Percentiles rank a stretch among this genome's conserved stretches.
Evolutionary conservation across 2,797 vertebrate species (phyloP).

Genomic region (Sebastes kiyomatsui): DNA sequence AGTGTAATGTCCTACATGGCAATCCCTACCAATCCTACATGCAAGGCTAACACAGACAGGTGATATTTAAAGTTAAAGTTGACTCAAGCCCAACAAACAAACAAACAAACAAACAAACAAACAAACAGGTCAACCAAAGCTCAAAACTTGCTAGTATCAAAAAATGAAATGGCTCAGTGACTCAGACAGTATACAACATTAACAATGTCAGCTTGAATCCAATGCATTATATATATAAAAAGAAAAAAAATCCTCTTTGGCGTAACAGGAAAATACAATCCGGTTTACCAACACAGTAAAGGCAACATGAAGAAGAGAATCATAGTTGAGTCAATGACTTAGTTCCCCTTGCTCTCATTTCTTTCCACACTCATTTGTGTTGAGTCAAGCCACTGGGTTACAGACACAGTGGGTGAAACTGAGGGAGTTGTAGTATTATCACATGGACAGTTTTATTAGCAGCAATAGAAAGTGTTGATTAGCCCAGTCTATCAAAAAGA

Average conservation of each 20-base stretch:
- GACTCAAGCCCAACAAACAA: neutral
- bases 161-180: constrained; percentile 58
- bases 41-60: constrained; percentile 20
- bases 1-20: neutral
- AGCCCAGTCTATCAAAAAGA: constrained; percentile 55
- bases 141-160: constrained; percentile 35
- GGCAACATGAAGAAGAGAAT: constrained; percentile 56
- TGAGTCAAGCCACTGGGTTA: constrained; percentile 21
- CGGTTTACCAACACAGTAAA: constrained; percentile 58
- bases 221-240: constrained; percentile 3
- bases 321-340: constrained; percentile 21
- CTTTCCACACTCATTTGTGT: constrained; percentile 1
- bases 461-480: constrained; percentile 66
- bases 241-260: constrained; percentile 65
- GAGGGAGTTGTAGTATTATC: constrained; percentile 26
- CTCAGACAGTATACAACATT: constrained; percentile 33
- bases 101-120: neutral
- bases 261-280: constrained; percentile 52
- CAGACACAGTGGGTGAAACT: constrained; percentile 8
- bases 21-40: neutral
- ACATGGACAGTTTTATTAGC: constrained; percentile 57
- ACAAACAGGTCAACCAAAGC: neutral
- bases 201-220: constrained; percentile 17
- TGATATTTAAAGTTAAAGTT: constrained; percentile 1
- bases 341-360: neutral